Percentiles rank a stretch among this genome's conserved stretches.
These are phyloP conservation scores for Pteria penguin DNA, from an alignment of 2,888 invertebrate genomes.

Conservation along the genomic window DNA sequence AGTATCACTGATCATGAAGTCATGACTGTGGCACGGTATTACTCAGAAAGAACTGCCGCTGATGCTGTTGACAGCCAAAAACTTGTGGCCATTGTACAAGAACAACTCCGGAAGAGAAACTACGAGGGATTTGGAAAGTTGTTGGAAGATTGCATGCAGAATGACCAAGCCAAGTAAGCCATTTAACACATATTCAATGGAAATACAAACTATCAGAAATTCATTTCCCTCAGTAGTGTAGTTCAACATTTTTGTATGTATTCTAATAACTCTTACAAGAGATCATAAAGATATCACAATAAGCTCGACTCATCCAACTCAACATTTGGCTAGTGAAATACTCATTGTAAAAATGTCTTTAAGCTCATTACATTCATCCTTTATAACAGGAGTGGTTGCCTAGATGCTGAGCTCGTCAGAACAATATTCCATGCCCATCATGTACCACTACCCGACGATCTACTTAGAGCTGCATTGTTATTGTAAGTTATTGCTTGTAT, in stretches of 20 bases:
- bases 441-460: constrained; percentile 76
- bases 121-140: constrained; percentile 76
- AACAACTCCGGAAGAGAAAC: constrained; percentile 76
- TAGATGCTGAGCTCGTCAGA: constrained; percentile 68
- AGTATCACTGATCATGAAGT: constrained; percentile 74
- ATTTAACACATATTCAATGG: no score
- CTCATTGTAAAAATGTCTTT: background rate
- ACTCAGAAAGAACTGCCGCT: constrained; percentile 62
- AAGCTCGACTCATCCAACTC: no score
- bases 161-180: constrained; percentile 73
- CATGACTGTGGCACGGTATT: constrained; percentile 73
- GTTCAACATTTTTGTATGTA: no score
- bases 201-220: no score
- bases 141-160: constrained; percentile 69
- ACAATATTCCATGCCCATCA: constrained; percentile 73
- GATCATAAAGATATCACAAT: no score
- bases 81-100: constrained; percentile 75
- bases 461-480: constrained; percentile 72
- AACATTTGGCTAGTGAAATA: background rate
- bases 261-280: no score
- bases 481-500: constrained; percentile 75
- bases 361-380: background rate
- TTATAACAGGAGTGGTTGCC: constrained; percentile 66
- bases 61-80: constrained; percentile 62
- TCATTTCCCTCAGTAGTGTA: no score